phyloP scores from a whole-genome alignment of 2,797 vertebrate genomes.

The Pangasius djambal region DNA sequence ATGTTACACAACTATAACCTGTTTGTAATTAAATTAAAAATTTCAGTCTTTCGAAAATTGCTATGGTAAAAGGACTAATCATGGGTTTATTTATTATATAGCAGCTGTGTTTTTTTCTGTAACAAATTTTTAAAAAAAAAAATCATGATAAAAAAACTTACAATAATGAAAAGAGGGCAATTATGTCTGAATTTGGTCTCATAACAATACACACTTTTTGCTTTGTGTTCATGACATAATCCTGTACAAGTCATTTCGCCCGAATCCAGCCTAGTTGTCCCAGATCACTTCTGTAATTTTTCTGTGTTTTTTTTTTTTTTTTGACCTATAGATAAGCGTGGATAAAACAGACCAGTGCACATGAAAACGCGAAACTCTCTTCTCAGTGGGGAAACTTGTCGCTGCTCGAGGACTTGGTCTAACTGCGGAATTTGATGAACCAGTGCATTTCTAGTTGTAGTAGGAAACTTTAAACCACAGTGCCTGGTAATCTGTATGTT shows the following conservation, averaged over 20 bases:
- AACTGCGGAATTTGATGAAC: neutral
- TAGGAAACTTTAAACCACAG: neutral
- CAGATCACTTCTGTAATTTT: neutral
- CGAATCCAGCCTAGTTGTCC: neutral
- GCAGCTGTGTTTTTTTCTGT: neutral
- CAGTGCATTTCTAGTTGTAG: neutral
- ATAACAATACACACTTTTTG: neutral
- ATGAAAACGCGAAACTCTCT: neutral
- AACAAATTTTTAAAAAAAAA: neutral
- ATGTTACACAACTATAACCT: neutral
- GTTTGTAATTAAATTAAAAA: neutral
- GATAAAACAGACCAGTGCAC: neutral
- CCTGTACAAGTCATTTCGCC: neutral
- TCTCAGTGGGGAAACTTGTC: neutral
- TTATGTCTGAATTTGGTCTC: too few species aligned
- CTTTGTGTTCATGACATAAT: neutral
- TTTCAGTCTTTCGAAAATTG: neutral
- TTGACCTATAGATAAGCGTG: neutral
- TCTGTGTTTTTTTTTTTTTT: too few species aligned
- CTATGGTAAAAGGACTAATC: neutral
- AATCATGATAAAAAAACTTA: neutral
- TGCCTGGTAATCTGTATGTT: neutral
- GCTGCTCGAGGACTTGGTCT: neutral
- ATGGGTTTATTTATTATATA: neutral
- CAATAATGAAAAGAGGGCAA: neutral